Evolutionary conservation across 2,888 invertebrate species (phyloP).

Genomic region (Eremobia ochroleuca): DNA sequence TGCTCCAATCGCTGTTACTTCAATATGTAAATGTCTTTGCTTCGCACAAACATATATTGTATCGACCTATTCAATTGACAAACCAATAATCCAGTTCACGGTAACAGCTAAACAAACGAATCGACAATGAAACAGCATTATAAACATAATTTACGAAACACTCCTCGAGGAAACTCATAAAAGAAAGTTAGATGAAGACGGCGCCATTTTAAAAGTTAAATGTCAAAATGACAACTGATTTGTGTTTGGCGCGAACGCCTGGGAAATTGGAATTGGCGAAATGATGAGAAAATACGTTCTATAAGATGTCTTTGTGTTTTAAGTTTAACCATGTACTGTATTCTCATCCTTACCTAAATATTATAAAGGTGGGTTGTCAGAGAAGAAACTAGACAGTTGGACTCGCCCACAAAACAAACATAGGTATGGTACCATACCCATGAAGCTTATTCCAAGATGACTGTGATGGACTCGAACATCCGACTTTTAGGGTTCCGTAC

Average conservation of each 20-base stretch:
- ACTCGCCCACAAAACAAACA: background rate
- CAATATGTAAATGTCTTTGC: background rate
- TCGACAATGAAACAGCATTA: conserved; percentile 68
- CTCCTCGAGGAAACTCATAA: conserved; percentile 66
- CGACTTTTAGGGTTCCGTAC: background rate
- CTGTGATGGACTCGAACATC: background rate
- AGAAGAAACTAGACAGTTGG: background rate
- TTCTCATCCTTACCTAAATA: background rate
- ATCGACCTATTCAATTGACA: conserved; percentile 59
- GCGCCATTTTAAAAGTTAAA: conserved; percentile 71
- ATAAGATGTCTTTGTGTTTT: background rate
- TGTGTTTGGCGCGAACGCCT: conserved; percentile 39
- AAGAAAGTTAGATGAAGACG: conserved; percentile 69
- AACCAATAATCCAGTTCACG: conserved; percentile 67
- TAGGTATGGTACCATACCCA: too few relatives aligned
- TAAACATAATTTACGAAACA: conserved; percentile 70
- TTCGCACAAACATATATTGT: conserved; percentile 59
- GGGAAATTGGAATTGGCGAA: conserved; percentile 36
- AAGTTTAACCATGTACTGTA: background rate
- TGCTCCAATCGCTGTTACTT: conserved; percentile 14
- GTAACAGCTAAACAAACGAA: conserved; percentile 62
- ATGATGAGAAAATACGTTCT: background rate
- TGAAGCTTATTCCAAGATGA: background rate
- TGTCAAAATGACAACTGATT: conserved; percentile 60
- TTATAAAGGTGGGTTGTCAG: background rate